Base-by-base conservation (phyloP, 2,113 vertebrate species). In the Xyrauchen texanus region DNA sequence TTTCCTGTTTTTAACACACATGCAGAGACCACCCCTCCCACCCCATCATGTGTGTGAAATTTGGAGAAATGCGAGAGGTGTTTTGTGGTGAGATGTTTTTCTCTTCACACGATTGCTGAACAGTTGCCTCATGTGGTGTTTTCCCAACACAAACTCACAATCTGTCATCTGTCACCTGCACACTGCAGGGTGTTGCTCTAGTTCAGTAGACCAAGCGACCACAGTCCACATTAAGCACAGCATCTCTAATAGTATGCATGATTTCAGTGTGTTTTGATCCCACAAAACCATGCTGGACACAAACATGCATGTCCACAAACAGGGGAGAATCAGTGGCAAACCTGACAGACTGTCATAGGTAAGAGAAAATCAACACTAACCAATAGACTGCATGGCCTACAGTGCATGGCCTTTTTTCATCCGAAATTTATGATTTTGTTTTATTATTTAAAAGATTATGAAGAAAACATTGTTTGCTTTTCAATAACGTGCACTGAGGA, bases 11-110 rank as follows among this genome's bases (percentile, higher is more conserved):
- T 69, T 21, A 12, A 12, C 49, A 13, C 47, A 34, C 2, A 6
- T 42, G 13, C 8, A 52, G 68, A 53, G 68, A 78, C 61, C 21
- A 49, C 81, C 81, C 81, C 76, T 81, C 34, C 76, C 69, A 77
- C 55, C 58, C 8, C 1, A 58, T 77, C 53, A 69, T 42, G 34
- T 67, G 66, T 81, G 79, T 68, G 62, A 46, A 16, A 58, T 76
- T 68, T 81, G 60, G 80, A 79, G 68, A 81, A 81, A 77, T 34
- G 68, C 78, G 78, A 63, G 78, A 68, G 68, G 45, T 81, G 42
- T 51, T 83, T 78, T 81, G 63, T 47, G 49, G 51, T 49, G 67
- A 52, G 62, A 60, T 74, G 79, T 84, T 81, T 81, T 72, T 77
- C 73, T 44, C 42, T 77, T 47, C 42, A 78, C 49, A 69, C 64